These are phyloP conservation scores for Zonitis immaculata DNA, from an alignment of 2,888 invertebrate genomes.

Conservation along the genomic window DNA sequence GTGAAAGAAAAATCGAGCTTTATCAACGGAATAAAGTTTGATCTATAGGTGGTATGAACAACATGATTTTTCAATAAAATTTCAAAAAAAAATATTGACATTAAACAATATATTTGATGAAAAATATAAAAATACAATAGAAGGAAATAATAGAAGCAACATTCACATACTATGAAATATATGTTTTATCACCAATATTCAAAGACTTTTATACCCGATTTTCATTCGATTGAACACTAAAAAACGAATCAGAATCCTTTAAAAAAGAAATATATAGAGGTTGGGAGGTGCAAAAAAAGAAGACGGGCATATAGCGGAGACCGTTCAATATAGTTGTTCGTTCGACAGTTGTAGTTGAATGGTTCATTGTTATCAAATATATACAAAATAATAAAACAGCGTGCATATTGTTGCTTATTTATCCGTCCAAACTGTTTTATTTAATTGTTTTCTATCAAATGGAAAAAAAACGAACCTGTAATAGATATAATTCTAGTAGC, in stretches of 20 bases:
- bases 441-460: too few relatives aligned
- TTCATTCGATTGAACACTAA: constrained; percentile 44
- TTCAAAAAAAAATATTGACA: neutral
- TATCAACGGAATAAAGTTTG: neutral
- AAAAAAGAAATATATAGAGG: constrained; percentile 36
- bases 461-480: too few relatives aligned
- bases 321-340: constrained; percentile 16
- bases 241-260: constrained; percentile 40
- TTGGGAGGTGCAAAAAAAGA: constrained; percentile 21
- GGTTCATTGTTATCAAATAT: too few relatives aligned
- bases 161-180: constrained; percentile 31
- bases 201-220: constrained; percentile 42
- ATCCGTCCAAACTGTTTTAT: too few relatives aligned
- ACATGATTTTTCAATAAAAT: neutral
- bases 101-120: constrained; percentile 14
- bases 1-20: neutral
- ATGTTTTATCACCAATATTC: constrained; percentile 43
- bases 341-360: too few relatives aligned
- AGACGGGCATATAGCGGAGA: neutral
- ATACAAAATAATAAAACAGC: too few relatives aligned
- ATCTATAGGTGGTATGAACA: neutral
- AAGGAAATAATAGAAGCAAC: constrained; percentile 34
- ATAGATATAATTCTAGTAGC: too few relatives aligned
- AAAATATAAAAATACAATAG: constrained; percentile 22
- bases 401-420: too few relatives aligned